phyloP scores from a whole-genome alignment of 2,888 invertebrate genomes.

The Tetragonula carbonaria region DNA sequence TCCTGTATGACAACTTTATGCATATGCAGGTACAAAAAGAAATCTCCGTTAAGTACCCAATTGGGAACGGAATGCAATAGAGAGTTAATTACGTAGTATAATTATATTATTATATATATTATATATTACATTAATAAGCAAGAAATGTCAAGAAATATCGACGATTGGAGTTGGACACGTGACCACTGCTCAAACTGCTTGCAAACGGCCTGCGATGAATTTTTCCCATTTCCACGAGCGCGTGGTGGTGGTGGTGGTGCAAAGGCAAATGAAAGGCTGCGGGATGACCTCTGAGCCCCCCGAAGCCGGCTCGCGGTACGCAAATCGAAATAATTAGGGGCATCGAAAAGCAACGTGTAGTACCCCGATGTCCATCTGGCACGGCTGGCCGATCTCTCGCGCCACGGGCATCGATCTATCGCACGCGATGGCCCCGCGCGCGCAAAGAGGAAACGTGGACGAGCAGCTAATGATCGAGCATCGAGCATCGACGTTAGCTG shows the following conservation, averaged over 20 bases:
- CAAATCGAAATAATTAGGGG: constrained; percentile 60
- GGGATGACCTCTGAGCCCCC: constrained; percentile 44
- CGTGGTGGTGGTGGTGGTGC: not conserved
- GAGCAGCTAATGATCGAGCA: constrained; percentile 69
- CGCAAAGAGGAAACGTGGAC: constrained; percentile 55
- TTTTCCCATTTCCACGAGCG: constrained; percentile 17
- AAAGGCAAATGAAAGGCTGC: constrained; percentile 47
- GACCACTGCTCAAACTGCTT: no score
- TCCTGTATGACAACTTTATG: no score
- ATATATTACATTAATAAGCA: no score
- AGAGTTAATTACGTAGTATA: no score
- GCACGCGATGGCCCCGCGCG: constrained; percentile 52
- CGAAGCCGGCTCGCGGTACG: constrained; percentile 33
- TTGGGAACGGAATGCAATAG: no score
- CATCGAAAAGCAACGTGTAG: constrained; percentile 43
- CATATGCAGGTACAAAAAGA: no score
- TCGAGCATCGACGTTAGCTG: constrained; percentile 68
- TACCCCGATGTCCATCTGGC: constrained; percentile 60
- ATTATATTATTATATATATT: no score
- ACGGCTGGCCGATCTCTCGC: constrained; percentile 45
- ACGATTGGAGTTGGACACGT: not conserved
- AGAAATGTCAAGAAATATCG: no score
- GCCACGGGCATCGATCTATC: constrained; percentile 50
- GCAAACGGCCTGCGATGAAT: not conserved
- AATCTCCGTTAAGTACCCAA: no score